Base-by-base conservation (phyloP, 2,888 invertebrate genomes). In the Zootermopsis nevadensis region DNA sequence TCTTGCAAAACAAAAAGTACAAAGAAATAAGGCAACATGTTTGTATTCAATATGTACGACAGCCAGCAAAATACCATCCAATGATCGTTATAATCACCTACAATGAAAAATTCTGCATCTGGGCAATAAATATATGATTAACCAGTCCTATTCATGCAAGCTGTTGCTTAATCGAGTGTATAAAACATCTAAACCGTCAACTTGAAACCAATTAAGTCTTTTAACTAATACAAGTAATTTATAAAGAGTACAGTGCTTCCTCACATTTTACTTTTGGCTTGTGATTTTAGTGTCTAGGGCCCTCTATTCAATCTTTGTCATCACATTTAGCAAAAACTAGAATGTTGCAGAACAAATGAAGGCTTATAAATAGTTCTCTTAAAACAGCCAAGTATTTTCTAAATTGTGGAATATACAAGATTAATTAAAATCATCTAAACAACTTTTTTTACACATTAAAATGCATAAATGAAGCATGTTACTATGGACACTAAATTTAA, bases 11-110 rank as follows among this genome's bases (percentile, higher is more conserved):
- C 27, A n/a, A 60, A 60, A n/a, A 60, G n/a, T 60, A 60, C 60
- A 60, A 27, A 38, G 35, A 74, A 74, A 74, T 74, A 74, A 38
- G 74, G 74, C 74, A 74, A 24, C 38, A 74, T 74, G 38, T 42
- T 74, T 30, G 38, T n/a, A 42, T 74, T 19, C n/a, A 30, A n/a
- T 42, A 38, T 12, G n/a, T 74, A 38, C 74, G n/a, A 12, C 60
- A 6, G 60, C n/a, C n/a, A n/a, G 60, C n/a, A 27, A 60, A 27
- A 27, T 60, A 60, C n/a, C 27, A 27, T 7, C 27, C n/a, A 27
- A 60, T 60, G n/a, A 60, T 27, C n/a, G 15, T 15, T 19, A 53
- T 24, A 53, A 19, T 10, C 19, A 53, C 7, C 19, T 53, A 53
- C 53, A 48, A 8, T 48, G 10, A 15, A 48, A 48, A n/a, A n/a